These are phyloP conservation scores for Leontopithecus rosalia DNA, from an alignment of 2,797 vertebrate species.

Conservation along the genomic window DNA sequence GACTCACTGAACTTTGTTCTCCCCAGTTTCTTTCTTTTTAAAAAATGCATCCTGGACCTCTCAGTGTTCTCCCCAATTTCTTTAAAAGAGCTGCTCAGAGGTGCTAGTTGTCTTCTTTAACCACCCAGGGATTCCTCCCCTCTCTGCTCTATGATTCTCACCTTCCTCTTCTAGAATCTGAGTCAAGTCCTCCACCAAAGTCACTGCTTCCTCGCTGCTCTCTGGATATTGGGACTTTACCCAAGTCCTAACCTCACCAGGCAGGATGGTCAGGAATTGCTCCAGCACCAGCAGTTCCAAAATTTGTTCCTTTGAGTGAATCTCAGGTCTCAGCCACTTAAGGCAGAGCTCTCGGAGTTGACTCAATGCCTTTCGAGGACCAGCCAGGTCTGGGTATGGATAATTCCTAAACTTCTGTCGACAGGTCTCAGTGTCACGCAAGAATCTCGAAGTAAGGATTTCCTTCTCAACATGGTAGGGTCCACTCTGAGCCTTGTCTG, in stretches of 20 bases:
- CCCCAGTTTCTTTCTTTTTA: not conserved
- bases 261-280: slow-evolving; percentile 77
- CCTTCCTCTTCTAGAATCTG: slow-evolving; percentile 79
- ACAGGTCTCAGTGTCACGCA: slow-evolving; percentile 70
- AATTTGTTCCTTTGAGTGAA: slow-evolving; percentile 80
- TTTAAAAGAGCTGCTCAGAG: not conserved
- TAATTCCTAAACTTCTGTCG: slow-evolving; percentile 78
- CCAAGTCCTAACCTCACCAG: slow-evolving; percentile 76
- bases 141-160: slow-evolving; percentile 49
- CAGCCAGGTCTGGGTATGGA: slow-evolving; percentile 69
- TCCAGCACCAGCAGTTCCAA: slow-evolving; percentile 77
- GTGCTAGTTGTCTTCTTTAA: not conserved
- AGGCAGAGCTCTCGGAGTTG: slow-evolving; percentile 76
- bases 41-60: not conserved
- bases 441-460: slow-evolving; percentile 45
- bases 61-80: not conserved
- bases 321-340: slow-evolving; percentile 78
- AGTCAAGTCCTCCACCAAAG: slow-evolving; percentile 75
- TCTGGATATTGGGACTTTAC: slow-evolving; percentile 75
- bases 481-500: slow-evolving; percentile 55
- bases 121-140: not conserved
- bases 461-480: slow-evolving; percentile 30
- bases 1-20: not conserved
- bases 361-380: slow-evolving; percentile 76
- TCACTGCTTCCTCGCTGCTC: slow-evolving; percentile 72